phyloP scores from a whole-genome alignment of 2,113 vertebrate genomes.

The Neogobius melanostomus region DNA sequence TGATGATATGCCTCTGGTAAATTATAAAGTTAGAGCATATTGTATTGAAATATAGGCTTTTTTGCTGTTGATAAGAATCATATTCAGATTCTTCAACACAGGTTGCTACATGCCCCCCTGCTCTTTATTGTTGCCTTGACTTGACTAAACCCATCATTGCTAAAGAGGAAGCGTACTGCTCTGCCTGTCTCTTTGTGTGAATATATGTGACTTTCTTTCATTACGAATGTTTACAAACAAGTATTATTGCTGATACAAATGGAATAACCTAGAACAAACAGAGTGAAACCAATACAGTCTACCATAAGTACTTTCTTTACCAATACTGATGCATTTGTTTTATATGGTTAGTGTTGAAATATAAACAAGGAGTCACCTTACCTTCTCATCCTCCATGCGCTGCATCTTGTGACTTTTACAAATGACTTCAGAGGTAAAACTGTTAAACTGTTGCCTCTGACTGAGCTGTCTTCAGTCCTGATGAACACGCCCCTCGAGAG shows the following conservation, averaged over 20 bases:
- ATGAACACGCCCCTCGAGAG: constrained; percentile 12
- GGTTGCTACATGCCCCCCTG: constrained; percentile 51
- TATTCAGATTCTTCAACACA: constrained; percentile 17
- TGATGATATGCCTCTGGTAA: not conserved
- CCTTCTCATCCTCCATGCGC: constrained; percentile 70
- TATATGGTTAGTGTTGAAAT: not conserved
- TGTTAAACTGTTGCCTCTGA: not conserved
- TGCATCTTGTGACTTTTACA: constrained; percentile 60
- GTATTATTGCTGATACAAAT: constrained; percentile 2
- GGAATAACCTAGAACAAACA: constrained; percentile 7
- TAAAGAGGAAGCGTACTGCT: constrained; percentile 65
- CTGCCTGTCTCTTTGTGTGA: constrained; percentile 18
- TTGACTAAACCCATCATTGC: constrained; percentile 19
- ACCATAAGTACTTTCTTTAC: not conserved
- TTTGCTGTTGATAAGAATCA: not conserved
- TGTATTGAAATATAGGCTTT: not conserved
- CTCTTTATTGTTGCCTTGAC: constrained; percentile 29
- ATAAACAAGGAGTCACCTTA: constrained; percentile 23
- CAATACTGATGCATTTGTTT: not conserved
- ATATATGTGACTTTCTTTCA: constrained; percentile 17
- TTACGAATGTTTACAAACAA: not conserved
- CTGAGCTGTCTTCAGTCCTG: not conserved
- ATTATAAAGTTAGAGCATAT: not conserved
- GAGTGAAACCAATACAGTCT: not conserved
- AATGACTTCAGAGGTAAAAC: not conserved